Conservation (phyloP, 2,797 vertebrate species). For the Peromyscus melanophrys region DNA sequence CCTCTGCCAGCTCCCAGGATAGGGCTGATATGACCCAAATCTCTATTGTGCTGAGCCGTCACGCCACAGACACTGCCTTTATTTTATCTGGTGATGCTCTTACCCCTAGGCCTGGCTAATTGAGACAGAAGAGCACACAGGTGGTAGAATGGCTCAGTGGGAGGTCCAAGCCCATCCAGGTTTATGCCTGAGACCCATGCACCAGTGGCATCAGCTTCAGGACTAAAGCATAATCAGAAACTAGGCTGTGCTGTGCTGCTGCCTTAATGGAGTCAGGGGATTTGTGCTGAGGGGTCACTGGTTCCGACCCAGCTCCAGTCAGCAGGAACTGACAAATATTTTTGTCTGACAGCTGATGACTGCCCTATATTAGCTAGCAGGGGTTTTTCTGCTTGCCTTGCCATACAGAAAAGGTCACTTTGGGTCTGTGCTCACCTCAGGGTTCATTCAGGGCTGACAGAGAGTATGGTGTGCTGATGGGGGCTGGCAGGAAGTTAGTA, state of each 20-base stretch:
- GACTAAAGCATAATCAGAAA: not conserved
- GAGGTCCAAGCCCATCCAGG: not conserved
- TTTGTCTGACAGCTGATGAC: accelerated
- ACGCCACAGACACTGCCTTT: not conserved
- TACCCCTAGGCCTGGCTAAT: not conserved
- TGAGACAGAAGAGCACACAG: not conserved
- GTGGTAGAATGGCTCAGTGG: accelerated
- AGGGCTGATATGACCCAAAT: not conserved
- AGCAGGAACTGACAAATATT: not conserved
- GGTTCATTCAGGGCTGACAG: not conserved
- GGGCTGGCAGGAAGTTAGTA: not conserved
- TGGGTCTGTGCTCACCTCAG: not conserved
- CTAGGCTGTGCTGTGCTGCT: not conserved
- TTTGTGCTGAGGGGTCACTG: slow-evolving; percentile 1
- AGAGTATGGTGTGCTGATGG: not conserved
- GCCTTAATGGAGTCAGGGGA: slow-evolving; percentile 46
- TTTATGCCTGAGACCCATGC: accelerated
- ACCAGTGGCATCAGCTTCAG: not conserved
- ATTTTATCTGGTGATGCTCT: not conserved
- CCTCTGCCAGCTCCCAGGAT: not conserved
- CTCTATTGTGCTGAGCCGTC: not conserved
- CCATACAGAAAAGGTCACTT: not conserved
- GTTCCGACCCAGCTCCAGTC: not conserved
- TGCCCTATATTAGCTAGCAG: not conserved
- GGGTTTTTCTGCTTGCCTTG: not conserved